Evolutionary conservation across 1,140 invertebrate species (phyloP).

Genomic region (Pteromalus puparum): DNA sequence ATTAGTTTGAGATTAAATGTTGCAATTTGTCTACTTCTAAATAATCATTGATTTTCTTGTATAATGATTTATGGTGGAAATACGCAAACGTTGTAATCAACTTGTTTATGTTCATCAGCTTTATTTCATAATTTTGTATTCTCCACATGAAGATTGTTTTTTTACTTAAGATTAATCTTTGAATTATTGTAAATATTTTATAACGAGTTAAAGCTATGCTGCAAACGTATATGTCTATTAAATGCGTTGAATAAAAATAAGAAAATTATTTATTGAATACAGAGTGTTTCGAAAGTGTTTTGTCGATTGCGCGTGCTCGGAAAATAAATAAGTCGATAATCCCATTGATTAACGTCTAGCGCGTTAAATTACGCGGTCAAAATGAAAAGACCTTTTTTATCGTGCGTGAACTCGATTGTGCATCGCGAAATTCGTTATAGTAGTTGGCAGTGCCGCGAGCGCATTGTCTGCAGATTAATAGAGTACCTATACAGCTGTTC

Average conservation of each 20-base stretch:
- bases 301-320: not conserved
- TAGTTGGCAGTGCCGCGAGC: no score
- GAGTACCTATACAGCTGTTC: no score
- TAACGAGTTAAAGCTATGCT: not conserved
- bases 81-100: not conserved
- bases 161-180: not conserved
- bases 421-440: no score
- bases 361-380: no score
- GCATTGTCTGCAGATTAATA: no score
- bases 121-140: no score
- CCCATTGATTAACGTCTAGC: no score
- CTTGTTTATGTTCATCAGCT: no score
- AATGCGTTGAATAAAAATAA: constrained; percentile 4
- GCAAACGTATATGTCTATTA: not conserved
- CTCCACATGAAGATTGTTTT: no score
- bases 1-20: constrained; percentile 16
- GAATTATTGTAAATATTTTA: constrained; percentile 21
- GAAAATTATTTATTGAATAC: not conserved
- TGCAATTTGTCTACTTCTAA: not conserved
- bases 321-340: no score
- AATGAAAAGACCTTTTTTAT: no score
- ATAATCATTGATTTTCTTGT: not conserved
- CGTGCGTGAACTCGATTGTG: no score
- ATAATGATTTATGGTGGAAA: not conserved
- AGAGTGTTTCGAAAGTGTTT: not conserved